Evolutionary conservation across 2,113 vertebrate species (phyloP).

Genomic region (Oceanites oceanicus): DNA sequence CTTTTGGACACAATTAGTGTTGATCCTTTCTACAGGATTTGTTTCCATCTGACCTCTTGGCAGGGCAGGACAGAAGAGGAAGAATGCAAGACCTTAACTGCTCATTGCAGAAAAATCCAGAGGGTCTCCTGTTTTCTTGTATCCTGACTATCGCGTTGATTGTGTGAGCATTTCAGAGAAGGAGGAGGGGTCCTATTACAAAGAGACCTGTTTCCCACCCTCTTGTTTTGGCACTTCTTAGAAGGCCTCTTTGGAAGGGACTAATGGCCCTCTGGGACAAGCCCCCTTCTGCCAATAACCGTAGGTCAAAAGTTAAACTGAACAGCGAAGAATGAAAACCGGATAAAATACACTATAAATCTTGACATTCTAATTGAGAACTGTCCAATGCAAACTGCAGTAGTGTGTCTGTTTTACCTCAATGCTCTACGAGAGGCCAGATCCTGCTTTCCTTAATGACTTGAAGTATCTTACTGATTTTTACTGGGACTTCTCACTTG

Average conservation of each 20-base stretch:
- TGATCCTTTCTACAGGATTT: background rate
- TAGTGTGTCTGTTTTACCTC: conserved; percentile 54
- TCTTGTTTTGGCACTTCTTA: conserved; percentile 6
- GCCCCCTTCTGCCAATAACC: conserved; percentile 44
- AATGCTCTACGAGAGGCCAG: background rate
- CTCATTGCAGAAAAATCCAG: background rate
- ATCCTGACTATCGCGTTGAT: background rate
- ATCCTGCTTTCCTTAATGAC: background rate
- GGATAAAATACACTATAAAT: conserved; percentile 61
- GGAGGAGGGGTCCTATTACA: background rate
- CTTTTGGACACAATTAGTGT: background rate
- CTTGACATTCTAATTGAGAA: conserved; percentile 65
- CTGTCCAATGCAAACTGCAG: conserved; percentile 48
- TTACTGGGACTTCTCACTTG: background rate
- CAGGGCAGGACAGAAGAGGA: background rate
- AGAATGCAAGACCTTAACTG: background rate
- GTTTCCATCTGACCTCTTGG: background rate
- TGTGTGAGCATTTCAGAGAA: background rate
- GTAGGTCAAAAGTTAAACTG: conserved; percentile 61
- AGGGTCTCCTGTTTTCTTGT: background rate
- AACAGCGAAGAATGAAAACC: conserved; percentile 37
- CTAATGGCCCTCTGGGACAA: conserved; percentile 47
- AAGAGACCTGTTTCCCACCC: conserved; percentile 1
- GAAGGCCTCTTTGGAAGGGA: conserved; percentile 33
- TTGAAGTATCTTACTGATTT: background rate